phyloP scores from a whole-genome alignment of 2,113 vertebrate genomes.

The Trinectes maculatus region DNA sequence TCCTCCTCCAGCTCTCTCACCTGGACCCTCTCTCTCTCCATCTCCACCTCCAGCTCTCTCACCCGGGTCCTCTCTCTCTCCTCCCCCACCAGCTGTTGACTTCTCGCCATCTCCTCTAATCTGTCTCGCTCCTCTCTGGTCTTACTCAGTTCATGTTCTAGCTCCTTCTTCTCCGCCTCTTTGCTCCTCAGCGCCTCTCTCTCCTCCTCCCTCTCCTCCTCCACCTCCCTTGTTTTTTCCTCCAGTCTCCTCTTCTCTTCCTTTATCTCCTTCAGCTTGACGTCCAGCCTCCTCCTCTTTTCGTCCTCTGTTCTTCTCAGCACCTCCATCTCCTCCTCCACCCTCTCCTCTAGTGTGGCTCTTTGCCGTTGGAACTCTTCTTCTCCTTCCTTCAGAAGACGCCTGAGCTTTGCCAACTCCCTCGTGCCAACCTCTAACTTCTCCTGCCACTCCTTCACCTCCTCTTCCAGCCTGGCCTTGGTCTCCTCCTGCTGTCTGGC shows the following conservation, averaged over 20 bases:
- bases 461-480: conserved; percentile 38
- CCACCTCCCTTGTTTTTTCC: conserved; percentile 23
- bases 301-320: conserved; percentile 33
- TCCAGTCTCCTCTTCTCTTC: conserved; percentile 26
- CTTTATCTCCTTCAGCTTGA: conserved; percentile 6
- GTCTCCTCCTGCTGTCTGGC: conserved; percentile 38
- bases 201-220: conserved; percentile 39
- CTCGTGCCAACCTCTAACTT: conserved; percentile 9
- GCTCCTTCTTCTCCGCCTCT: conserved; percentile 27
- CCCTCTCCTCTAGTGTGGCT: conserved; percentile 42
- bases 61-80: conserved; percentile 24
- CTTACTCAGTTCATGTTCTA: conserved; percentile 58
- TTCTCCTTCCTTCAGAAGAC: conserved; percentile 36
- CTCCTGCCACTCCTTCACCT: conserved; percentile 46
- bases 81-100: conserved; percentile 31
- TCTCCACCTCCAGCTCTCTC: conserved; percentile 28
- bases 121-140: conserved; percentile 37
- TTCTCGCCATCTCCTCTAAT: conserved; percentile 14
- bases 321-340: conserved; percentile 39
- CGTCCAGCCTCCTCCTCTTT: conserved; percentile 28
- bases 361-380: conserved; percentile 43
- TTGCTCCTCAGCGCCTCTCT: conserved; percentile 53
- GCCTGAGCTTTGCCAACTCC: conserved; percentile 35
- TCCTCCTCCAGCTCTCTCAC: conserved; percentile 14
- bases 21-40: conserved; percentile 15